Evolutionary conservation across 2,888 invertebrate species (phyloP), one percentile per base, ranked within the genome.

Genomic region (Dynastes tityus): DNA sequence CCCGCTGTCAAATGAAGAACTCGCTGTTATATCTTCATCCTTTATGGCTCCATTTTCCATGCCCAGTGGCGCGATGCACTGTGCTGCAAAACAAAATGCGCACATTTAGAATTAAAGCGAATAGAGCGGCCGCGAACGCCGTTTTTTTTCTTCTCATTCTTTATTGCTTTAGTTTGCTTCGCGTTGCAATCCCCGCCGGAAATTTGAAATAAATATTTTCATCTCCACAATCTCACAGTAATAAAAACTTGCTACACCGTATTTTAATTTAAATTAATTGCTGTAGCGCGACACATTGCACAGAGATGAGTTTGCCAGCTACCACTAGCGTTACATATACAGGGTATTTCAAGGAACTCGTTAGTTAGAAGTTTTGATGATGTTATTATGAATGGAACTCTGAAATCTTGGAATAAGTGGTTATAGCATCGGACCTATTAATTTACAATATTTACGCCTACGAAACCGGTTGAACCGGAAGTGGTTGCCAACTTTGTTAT

Each of bases 31-130:
- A 89, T 95, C 95, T 84, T 91, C 91, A 90, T 97, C 95, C 84
- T 93, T 92, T 87, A 97, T 96, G 84, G 91, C 91, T 81, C 95
- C 94, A 85, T 94, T 94, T 90, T 96, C 95, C 96, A 97, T 95
- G 81, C 97, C 97, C 87, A 97, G 91, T 76, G 96, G 93, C 82
- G 92, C 93, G 86, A 92, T 93, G 90, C 96, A 96, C 91, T 94
- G 93, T 86, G 94, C 96, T 96, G 92, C 81, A 90, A 91, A 87
- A 89, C 82, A 78, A 63, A 76, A 76, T 55, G 58, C 58, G 58
- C 71, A 55, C 55, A 73, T 73, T 73, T 37, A 73, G 58, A 73
- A 58, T 58, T 73, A 40, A 58, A 73, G 22, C 73, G 73, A 40
- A 61, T 40, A 73, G 51, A 55, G 58, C 45, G 58, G 73, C 58